phyloP scores from a whole-genome alignment of 2,888 invertebrate genomes.

The Volucella inanis region DNA sequence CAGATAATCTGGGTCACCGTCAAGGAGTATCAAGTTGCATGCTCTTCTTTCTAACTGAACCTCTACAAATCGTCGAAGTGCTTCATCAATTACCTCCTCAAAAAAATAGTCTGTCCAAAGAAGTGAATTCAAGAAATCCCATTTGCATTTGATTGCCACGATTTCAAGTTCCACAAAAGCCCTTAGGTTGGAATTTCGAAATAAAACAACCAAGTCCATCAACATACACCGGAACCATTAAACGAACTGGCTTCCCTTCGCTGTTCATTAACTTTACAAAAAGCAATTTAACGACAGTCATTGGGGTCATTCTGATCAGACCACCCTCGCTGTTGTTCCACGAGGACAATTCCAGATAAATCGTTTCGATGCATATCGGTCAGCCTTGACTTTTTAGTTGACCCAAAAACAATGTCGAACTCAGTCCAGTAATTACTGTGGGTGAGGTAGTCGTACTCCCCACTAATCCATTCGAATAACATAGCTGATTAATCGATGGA shows the following conservation, averaged over 20 bases:
- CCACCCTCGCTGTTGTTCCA: constrained; percentile 13
- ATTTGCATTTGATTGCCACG: constrained; percentile 62
- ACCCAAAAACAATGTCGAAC: constrained; percentile 53
- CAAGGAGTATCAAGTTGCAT: constrained; percentile 56
- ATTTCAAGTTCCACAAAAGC: constrained; percentile 15
- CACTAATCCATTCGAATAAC: constrained; percentile 24
- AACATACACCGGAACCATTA: constrained; percentile 52
- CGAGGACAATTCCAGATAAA: constrained; percentile 50
- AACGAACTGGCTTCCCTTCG: constrained; percentile 45
- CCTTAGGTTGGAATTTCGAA: constrained; percentile 30
- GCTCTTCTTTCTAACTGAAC: constrained; percentile 31
- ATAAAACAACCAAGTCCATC: neutral
- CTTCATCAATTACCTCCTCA: constrained; percentile 49
- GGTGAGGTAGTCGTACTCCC: neutral
- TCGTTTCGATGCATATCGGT: constrained; percentile 50
- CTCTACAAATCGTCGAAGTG: constrained; percentile 47
- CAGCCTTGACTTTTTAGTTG: constrained; percentile 71
- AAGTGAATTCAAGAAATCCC: neutral
- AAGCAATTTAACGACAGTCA: constrained; percentile 18
- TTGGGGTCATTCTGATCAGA: constrained; percentile 24
- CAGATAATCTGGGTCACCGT: constrained; percentile 31
- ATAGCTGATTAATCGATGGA: constrained; percentile 55
- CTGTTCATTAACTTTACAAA: constrained; percentile 20
- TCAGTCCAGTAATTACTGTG: constrained; percentile 38
- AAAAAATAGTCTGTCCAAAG: neutral